Percentiles rank a stretch among this genome's conserved stretches.
Evolutionary conservation across 2,797 vertebrate species (phyloP).

Genomic region (Pipistrellus kuhlii): DNA sequence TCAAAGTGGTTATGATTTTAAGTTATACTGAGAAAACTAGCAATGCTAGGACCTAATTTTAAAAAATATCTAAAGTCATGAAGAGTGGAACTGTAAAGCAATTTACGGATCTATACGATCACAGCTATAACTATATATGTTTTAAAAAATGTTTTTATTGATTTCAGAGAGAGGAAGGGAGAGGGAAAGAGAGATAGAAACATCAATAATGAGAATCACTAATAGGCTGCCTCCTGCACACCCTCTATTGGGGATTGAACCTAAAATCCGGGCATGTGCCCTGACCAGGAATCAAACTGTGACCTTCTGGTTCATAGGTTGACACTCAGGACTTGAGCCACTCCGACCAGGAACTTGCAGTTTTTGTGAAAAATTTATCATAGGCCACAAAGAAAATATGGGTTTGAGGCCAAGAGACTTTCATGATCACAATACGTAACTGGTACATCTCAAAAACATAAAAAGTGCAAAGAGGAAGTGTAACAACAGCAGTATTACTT

Average conservation of each 20-base stretch:
- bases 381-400: conserved; percentile 54
- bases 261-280: too few species aligned
- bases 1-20: conserved; percentile 55
- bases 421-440: conserved; percentile 57
- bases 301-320: too few species aligned
- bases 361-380: conserved; percentile 45
- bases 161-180: too few species aligned
- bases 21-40: conserved; percentile 32
- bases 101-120: conserved; percentile 1
- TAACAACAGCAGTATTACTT: conserved; percentile 69
- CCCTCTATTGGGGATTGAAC: too few species aligned
- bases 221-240: too few species aligned
- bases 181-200: too few species aligned
- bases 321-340: too few species aligned
- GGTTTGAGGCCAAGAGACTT: conserved; percentile 53
- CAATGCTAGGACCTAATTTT: conserved; percentile 49
- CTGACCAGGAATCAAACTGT: too few species aligned
- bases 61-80: conserved; percentile 23
- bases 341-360: not conserved
- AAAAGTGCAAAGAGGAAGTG: conserved; percentile 68
- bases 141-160: too few species aligned
- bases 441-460: conserved; percentile 67
- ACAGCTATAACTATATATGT: not conserved
- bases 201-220: too few species aligned
- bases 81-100: conserved; percentile 24